phyloP scores from a whole-genome alignment of 2,888 invertebrate genomes.

The Polylopha cassiicola region DNA sequence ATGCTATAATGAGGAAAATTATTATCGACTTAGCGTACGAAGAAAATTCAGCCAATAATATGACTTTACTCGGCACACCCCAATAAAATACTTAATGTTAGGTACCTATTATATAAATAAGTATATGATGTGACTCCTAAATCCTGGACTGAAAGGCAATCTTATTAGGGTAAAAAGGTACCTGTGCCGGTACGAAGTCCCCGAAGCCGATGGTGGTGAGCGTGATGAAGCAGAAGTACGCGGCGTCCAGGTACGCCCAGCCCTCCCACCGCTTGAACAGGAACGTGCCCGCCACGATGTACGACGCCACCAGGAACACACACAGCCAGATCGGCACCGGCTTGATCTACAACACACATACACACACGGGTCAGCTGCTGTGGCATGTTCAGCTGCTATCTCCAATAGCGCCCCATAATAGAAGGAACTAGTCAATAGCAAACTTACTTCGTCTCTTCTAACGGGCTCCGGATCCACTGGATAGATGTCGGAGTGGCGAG shows the following conservation, averaged over 20 bases:
- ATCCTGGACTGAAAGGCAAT: too few species aligned
- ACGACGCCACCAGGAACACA: conserved; percentile 90
- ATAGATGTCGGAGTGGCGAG: conserved; percentile 56
- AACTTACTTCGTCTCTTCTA: conserved; percentile 51
- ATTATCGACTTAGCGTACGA: too few species aligned
- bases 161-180: conserved; percentile 66
- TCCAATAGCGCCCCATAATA: too few species aligned
- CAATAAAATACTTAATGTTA: too few species aligned
- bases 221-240: conserved; percentile 96
- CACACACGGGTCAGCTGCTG: conserved; percentile 15
- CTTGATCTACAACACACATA: conserved; percentile 52
- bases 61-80: too few species aligned
- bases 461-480: conserved; percentile 41
- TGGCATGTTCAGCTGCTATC: too few species aligned
- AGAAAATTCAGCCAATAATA: too few species aligned
- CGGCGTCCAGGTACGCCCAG: conserved; percentile 91
- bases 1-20: too few species aligned
- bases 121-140: too few species aligned
- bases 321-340: conserved; percentile 95
- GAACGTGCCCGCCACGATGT: conserved; percentile 92
- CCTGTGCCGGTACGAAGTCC: conserved; percentile 92
- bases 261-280: conserved; percentile 91
- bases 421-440: too few species aligned
- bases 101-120: too few species aligned
- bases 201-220: conserved; percentile 96